These are phyloP conservation scores for Pseudomugil gertrudae DNA, from an alignment of 2,797 vertebrate genomes.

Conservation along the genomic window DNA sequence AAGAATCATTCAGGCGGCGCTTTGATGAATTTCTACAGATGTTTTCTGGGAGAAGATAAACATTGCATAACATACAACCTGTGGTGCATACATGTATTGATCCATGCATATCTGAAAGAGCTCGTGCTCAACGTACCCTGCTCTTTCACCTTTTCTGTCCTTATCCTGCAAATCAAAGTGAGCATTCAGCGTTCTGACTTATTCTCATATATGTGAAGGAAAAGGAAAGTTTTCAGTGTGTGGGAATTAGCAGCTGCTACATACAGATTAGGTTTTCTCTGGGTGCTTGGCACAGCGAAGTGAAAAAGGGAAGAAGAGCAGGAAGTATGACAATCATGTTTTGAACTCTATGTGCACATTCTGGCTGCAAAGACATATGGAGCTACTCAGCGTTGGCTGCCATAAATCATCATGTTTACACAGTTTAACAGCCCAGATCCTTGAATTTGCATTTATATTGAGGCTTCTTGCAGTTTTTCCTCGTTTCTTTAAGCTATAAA, in stretches of 20 bases:
- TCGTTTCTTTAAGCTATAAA: constrained; percentile 1
- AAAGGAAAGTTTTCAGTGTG: constrained; percentile 46
- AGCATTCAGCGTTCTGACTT: constrained; percentile 50
- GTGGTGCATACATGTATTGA: constrained; percentile 55
- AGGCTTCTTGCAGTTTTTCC: not conserved
- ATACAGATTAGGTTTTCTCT: constrained; percentile 47
- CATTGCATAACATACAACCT: constrained; percentile 15
- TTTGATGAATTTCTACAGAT: constrained; percentile 68
- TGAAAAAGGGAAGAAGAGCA: constrained; percentile 40
- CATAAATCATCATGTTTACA: constrained; percentile 52
- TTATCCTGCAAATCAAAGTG: constrained; percentile 50
- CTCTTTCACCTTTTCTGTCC: constrained; percentile 41
- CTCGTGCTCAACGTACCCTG: constrained; percentile 28
- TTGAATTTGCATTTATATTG: constrained; percentile 45
- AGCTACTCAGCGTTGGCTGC: constrained; percentile 25
- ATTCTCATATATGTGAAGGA: constrained; percentile 28
- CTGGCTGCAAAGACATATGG: constrained; percentile 33
- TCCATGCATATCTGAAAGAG: constrained; percentile 46
- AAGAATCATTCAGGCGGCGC: constrained; percentile 58
- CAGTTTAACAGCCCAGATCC: constrained; percentile 38
- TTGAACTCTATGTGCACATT: constrained; percentile 46
- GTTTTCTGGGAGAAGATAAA: constrained; percentile 29
- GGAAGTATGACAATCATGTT: constrained; percentile 49
- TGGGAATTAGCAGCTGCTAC: constrained; percentile 58
- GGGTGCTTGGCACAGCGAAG: constrained; percentile 42